Base-by-base conservation (phyloP, 1,140 invertebrate species). In the Bombyx mandarina region DNA sequence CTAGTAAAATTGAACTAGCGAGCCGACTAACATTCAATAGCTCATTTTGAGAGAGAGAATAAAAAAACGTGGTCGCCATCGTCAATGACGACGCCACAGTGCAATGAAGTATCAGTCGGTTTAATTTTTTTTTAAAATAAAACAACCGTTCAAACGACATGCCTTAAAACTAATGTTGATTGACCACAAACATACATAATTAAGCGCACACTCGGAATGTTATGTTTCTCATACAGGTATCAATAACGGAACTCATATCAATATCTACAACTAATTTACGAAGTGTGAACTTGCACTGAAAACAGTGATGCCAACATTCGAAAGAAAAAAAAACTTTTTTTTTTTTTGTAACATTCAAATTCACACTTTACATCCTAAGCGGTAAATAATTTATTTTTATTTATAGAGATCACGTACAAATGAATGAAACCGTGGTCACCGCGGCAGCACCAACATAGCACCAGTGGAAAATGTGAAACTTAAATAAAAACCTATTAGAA, bases 201-300 rank as follows among this genome's bases (percentile, higher is more conserved):
- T 75, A 85, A 82, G 80, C 79, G 69, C 82, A 86, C 72, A 83
- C 81, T 79, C 77, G 83, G 79, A 85, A 86, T 85, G 83, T 86
- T 84, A 82, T 66, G 78, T 79, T 76, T 79, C 18, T 75, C 69
- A 82, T 84, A 85, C 83, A 86, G 83, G 83, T 87, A 87, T 87
- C 83, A 87, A 87, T 87, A 83, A 73, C 73, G 68, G 69, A 73
- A 76, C 71, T 64, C 59, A 58, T 35, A 35, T 5, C 26, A 35
- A 35, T 35, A 35, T 35, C 26, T 35, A 35, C 26, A 35, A 35
- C 26, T 35, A 35, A 35, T 35, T 35, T 35, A 35, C 26, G 26
- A 35, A 35, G 26, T 35, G 26, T 35, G 26, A 35, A 35, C 26
- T 35, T 35, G 26, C 26, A 35, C 26, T 35, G 26, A 35, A 35